Evolutionary conservation across 1,140 invertebrate genomes (phyloP), one percentile per base, ranked within the genome.

Genomic region (Anadara kagoshimensis): DNA sequence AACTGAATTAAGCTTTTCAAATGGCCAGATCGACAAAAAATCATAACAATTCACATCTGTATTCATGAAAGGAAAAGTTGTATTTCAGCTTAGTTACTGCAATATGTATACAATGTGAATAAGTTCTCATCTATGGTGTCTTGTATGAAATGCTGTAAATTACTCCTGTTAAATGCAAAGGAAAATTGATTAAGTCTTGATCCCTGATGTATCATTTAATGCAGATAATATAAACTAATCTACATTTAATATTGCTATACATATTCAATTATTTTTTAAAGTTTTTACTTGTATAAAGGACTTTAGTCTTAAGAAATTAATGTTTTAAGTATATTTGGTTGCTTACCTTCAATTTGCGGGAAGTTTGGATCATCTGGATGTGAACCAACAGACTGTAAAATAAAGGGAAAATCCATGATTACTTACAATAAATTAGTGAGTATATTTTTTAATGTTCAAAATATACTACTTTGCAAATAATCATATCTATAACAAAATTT

Each of bases 281-380:
- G n/a, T 49, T 49, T 2, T 1, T 18, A 49, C 14, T 18, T 18
- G 16, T 10, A 47, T 10, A 10, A 10, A 47, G 8, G 8, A 47
- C 8, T 47, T 47, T 47, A 47, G 16, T 47, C 16, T 47, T 47
- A 10, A 47, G 16, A 10, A 47, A 16, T 10, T 10, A 47, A 47
- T 10, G 16, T 47, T 10, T 47, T 10, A 47, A 47, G 16, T 14
- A 49, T 49, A 49, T 49, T 1, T 18, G 1, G 7, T 1, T 22
- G 78, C 78, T 75, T 76, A 90, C 89, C 87, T 86, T 90, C 86
- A 72, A 90, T 80, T 71, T 78, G 78, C 29, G 85, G 85, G 67
- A 87, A 89, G 59, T 90, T 91, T 8, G 90, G 83, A 80, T 93
- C 91, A 22, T 79, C 74, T 11, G 43, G 63, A 45, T 71, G 76